Evolutionary conservation across 2,888 invertebrate genomes (phyloP), one percentile per base, ranked within the genome.

Genomic region (Cactoblastis cactorum): DNA sequence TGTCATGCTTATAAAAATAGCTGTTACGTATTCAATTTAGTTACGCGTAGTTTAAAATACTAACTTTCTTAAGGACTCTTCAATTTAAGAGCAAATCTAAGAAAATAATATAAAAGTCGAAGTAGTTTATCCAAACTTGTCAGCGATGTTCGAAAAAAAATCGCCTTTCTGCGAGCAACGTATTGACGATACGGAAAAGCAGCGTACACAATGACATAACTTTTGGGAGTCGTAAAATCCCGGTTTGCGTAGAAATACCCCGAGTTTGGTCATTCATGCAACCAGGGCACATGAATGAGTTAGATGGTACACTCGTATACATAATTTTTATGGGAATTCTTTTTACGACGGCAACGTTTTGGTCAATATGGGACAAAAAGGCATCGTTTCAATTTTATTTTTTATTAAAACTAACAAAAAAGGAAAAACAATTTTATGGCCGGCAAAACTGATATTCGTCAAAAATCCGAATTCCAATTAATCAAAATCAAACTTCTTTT

Each of bases 231-330:
- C 39, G 41, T 49, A 49, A 49, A 49, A 49, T 41, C 41, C 22
- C 38, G 28, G 41, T 41, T 34, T 18, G 12, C 22, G 47, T 33
- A 9, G 4, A 39, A 41, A 49, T 39, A 49, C 22, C 49, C 49
- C 12, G 33, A 41, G 49, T 49, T 49, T 33, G 49, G 41, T 49
- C 49, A 49, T 53, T 56, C 56, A 52, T 52, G 45, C 50, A 50
- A 52, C 35, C 22, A 35, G 52, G 54, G 43, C 43, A 41, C 49
- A 49, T 49, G 49, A 49, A 49, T 49, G 49, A 49, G 41, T 49
- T 41, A 49, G 41, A 33, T 41, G 49, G 41, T 49, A 49, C 49
- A 28, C 19, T 49, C 49, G 49, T 22, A 14, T 19, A 33, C 49
- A 41, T 19, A 41, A 49, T 49, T 48, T 34, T 43, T 43, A 43